Evolutionary conservation across 2,888 invertebrate species (phyloP), one percentile per base, ranked within the genome.

Genomic region (Eurytoma californica): DNA sequence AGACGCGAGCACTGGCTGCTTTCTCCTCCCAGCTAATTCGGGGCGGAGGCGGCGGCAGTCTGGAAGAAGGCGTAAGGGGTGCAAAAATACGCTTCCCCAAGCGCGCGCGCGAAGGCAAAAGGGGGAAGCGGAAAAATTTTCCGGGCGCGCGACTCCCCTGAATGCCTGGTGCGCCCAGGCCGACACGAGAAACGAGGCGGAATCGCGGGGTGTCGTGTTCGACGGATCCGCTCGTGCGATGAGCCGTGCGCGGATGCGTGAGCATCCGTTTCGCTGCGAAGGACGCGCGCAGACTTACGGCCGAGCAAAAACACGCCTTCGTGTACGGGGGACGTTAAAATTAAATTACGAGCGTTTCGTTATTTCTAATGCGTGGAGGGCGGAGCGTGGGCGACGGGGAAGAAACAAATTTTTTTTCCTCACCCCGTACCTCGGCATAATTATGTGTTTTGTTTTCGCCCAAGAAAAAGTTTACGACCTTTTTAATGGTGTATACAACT

Each of bases 341-440:
- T 72, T 61, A 72, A 30, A 63, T 72, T 72, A 72, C 16, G 72
- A 63, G 53, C 14, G 39, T 72, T 72, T 72, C 61, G 65, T 72
- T 65, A 72, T 30, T 72, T 9, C 49, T 28, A 30, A 51, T 28
- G 39, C 39, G 39, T 0, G 39, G 5, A 7, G 9, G 39, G 39
- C 9, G 9, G 39, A 7, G 39, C 39, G 39, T 0, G 39, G 39
- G 39, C 24, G 24, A 2, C 24, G 24, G 24, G 24, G 24, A 24
- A 24, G 1, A 39, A 39, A 39, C 9, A 39, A 30, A 30, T 5
- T 30, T 39, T 39, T 39, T 39, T 39, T 7, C 9, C 9, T 9
- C 9, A 9, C 39, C 39, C 39, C 39, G 39, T 7, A 39, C 7
- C 39, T 39, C 39, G 39, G 39, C 39, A 39, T 39, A 39, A 39